phyloP scores from a whole-genome alignment of 1,140 invertebrate genomes.

The Drosophila fuyamai region DNA sequence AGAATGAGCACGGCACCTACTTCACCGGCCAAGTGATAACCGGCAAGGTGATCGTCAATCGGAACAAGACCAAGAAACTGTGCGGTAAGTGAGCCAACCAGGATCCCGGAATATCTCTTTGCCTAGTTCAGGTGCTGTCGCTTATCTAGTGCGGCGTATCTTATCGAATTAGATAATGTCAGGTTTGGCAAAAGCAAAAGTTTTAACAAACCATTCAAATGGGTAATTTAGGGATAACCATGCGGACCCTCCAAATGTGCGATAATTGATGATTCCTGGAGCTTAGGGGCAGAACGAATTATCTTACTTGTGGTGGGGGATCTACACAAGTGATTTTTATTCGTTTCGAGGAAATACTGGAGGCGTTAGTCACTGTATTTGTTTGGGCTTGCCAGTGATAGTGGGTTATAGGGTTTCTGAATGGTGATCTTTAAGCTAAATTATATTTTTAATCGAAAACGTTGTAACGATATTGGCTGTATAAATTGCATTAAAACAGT shows the following conservation, averaged over 20 bases:
- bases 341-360: slow-evolving; percentile 53
- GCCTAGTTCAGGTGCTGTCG: neutral
- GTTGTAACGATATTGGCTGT: no score
- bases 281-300: slow-evolving; percentile 15
- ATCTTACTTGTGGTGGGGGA: slow-evolving; percentile 29
- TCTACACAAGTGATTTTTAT: slow-evolving; percentile 40
- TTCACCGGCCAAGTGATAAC: slow-evolving; percentile 86
- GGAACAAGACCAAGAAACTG: slow-evolving; percentile 85
- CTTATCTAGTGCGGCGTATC: slow-evolving; percentile 49
- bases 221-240: slow-evolving; percentile 58
- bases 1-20: slow-evolving; percentile 85
- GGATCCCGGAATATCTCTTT: neutral
- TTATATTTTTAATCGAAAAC: no score
- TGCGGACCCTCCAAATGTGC: slow-evolving; percentile 42
- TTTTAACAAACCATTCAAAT: slow-evolving; percentile 50
- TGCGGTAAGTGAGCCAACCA: slow-evolving; percentile 67
- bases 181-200: slow-evolving; percentile 29
- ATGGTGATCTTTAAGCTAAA: no score
- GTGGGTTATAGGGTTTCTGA: neutral
- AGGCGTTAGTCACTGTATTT: slow-evolving; percentile 32
- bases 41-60: slow-evolving; percentile 85
- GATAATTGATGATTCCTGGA: slow-evolving; percentile 58
- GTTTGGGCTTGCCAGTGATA: neutral
- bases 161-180: slow-evolving; percentile 46
- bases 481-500: no score